These are phyloP conservation scores for Ceyx cyanopectus DNA, from an alignment of 2,113 vertebrate genomes.

Conservation along the genomic window DNA sequence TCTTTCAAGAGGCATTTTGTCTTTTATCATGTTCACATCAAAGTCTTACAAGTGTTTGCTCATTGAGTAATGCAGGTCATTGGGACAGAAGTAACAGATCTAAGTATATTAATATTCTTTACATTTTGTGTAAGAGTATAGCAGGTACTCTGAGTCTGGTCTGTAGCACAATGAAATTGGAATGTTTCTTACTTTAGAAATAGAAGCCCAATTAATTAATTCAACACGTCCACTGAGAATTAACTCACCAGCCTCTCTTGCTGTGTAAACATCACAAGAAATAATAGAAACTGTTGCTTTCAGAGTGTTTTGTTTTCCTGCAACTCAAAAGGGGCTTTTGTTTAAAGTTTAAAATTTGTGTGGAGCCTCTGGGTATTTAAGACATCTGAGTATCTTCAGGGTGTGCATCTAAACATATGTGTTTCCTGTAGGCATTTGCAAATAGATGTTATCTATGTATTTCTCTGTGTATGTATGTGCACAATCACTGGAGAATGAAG, in stretches of 20 bases:
- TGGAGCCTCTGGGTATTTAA: too few species aligned
- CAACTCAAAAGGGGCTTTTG: conserved; percentile 33
- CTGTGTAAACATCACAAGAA: conserved; percentile 45
- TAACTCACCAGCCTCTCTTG: conserved; percentile 32
- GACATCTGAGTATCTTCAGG: background rate
- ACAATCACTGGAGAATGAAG: background rate
- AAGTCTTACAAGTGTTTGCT: conserved; percentile 9
- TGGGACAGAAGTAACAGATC: background rate
- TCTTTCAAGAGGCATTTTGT: background rate
- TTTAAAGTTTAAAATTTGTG: conserved; percentile 60
- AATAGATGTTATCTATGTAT: background rate
- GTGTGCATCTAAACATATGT: background rate
- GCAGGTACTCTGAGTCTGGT: background rate
- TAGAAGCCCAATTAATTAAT: background rate
- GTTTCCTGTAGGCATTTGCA: background rate
- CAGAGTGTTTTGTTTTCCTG: conserved; percentile 32
- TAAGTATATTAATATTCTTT: background rate
- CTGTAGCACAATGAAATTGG: conserved; percentile 30
- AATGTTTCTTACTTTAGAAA: background rate
- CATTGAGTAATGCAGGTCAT: background rate
- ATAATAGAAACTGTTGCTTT: conserved; percentile 53
- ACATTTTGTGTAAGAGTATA: background rate
- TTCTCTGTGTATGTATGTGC: background rate
- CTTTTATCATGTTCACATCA: background rate
- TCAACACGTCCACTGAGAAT: conserved; percentile 38